Conservation (phyloP, 1,140 invertebrate species). For the Leucophenga varia region DNA sequence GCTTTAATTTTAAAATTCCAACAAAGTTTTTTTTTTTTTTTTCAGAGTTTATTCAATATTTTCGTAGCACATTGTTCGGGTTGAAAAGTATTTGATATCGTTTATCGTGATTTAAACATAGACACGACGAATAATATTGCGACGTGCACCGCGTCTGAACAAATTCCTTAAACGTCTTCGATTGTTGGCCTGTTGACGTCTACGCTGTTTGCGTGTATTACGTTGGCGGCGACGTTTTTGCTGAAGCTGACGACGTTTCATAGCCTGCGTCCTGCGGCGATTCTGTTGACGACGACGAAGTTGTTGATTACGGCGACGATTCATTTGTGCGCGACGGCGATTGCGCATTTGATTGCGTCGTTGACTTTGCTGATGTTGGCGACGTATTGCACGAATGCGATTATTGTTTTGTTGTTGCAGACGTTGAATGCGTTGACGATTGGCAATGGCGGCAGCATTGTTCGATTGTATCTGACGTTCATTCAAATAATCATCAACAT, state of each 20-base stretch:
- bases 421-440: constrained; percentile 33
- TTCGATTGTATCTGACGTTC: constrained; percentile 18
- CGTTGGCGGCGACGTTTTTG: constrained; percentile 9
- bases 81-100: no score
- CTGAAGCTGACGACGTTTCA: not conserved
- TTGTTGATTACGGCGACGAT: not conserved
- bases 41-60: no score
- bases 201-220: not conserved
- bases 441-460: constrained; percentile 37
- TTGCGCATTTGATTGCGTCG: not conserved
- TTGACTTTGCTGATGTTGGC: constrained; percentile 5
- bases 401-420: constrained; percentile 37
- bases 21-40: no score
- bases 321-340: not conserved
- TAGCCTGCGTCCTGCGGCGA: not conserved
- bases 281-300: not conserved
- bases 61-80: no score
- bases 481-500: not conserved
- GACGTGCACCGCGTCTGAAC: no score
- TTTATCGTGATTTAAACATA: no score
- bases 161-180: not conserved
- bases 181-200: not conserved
- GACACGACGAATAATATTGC: no score
- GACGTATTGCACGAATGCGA: constrained; percentile 25
- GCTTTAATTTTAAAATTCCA: no score